Evolutionary conservation across 1,140 invertebrate genomes (phyloP), one percentile per base, ranked within the genome.

Genomic region (Drosophila fuyamai): DNA sequence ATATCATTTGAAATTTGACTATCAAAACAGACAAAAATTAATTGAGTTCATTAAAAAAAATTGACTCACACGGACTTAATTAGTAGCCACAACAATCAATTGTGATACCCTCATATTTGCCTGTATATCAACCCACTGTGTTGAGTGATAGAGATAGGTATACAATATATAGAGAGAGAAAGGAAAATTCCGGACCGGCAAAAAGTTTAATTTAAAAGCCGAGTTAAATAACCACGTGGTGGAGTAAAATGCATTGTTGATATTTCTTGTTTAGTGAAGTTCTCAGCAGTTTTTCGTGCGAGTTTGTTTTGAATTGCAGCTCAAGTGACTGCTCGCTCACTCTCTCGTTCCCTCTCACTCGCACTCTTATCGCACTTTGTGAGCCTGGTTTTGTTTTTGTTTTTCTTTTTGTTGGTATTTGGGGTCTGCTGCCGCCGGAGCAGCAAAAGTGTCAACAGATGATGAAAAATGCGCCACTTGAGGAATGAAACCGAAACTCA

Each of bases 381-480:
- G 48, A 29, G 57, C 27, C 35, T 43, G 41, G 56, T 57, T 59
- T 71, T 75, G 27, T 63, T 48, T 35, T 59, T 79, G 23, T 57
- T 59, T 40, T 32, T 58, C 5, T 43, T 60, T 23, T 60, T 63
- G 47, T 55, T 51, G 65, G 63, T 18, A 16, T 40, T 56, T 70
- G 63, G 27, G 63, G 67, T 71, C 63, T 59, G 38, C 23, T 74
- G 72, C 29, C 50, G 59, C 32, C 60, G 71, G 59, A 53, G 62
- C 62, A 53, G 23, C 62, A 46, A 54, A 60, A 83, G 76, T 80
- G 84, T 80, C 72, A 84, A 76, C 81, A 90, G 77, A 80, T 88
- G 85, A 89, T 90, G 84, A 88, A 81, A 86, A 86, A 86, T 86
- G 83, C 78, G 76, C 79, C 83, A 86, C 83, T 86, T 79, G 83